Conservation (phyloP, 2,113 vertebrate species). For the Haemorhous mexicanus region DNA sequence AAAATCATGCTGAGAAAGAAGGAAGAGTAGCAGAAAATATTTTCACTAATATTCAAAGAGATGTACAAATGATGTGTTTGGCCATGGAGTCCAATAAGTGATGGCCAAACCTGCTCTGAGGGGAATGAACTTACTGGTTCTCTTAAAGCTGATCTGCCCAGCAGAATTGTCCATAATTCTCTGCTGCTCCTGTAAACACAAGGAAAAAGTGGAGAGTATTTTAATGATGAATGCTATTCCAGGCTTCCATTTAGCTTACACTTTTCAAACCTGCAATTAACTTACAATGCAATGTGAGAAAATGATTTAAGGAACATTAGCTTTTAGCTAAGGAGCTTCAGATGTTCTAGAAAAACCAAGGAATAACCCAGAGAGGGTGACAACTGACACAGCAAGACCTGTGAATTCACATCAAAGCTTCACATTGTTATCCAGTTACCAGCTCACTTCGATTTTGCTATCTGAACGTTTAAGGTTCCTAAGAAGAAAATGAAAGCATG, state of each 20-base stretch:
- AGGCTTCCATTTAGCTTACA: background rate
- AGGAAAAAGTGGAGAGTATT: background rate
- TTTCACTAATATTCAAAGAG: background rate
- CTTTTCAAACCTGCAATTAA: background rate
- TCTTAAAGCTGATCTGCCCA: constrained; percentile 91
- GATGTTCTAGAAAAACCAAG: background rate
- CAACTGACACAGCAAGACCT: background rate
- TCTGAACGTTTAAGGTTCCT: background rate
- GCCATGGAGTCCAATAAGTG: background rate
- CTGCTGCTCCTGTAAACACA: constrained; percentile 86
- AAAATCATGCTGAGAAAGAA: background rate
- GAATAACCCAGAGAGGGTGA: background rate
- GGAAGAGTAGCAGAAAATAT: background rate
- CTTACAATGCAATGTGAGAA: background rate
- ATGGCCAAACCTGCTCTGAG: background rate
- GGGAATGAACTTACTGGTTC: constrained; percentile 82
- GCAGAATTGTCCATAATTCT: constrained; percentile 93
- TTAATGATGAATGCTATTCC: background rate
- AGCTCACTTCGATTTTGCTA: background rate
- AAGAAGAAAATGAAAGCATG: background rate
- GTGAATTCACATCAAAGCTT: background rate
- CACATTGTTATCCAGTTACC: background rate
- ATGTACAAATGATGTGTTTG: background rate
- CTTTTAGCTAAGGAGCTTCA: background rate
- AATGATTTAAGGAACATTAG: background rate